phyloP scores from a whole-genome alignment of 1,140 invertebrate species.

The Maniola jurtina region DNA sequence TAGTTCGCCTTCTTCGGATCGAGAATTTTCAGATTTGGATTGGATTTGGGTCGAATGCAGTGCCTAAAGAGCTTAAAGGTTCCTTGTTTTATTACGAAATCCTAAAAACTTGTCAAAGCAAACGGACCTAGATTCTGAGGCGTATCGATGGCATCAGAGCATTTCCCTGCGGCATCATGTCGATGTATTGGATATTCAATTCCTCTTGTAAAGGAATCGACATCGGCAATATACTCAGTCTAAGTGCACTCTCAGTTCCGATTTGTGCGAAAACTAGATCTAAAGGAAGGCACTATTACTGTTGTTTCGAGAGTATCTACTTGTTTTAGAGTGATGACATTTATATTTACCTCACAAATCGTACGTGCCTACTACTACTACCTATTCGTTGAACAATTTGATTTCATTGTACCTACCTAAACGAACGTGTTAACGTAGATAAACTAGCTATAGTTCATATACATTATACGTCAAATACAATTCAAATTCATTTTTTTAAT shows the following conservation, averaged over 20 bases:
- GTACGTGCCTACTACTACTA: no score
- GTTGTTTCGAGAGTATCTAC: background rate
- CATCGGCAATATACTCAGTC: constrained; percentile 1
- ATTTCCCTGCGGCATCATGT: constrained; percentile 3
- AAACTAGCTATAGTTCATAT: no score
- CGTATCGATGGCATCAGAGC: background rate
- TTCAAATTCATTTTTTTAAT: no score
- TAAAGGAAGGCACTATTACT: background rate
- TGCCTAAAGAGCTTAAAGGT: no score
- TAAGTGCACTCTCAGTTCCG: constrained; percentile 11
- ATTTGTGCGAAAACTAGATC: constrained; percentile 15
- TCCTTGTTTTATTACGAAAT: no score
- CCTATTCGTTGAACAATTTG: no score
- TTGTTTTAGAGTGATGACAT: constrained; percentile 18
- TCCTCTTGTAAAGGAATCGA: constrained; percentile 13
- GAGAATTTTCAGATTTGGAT: no score
- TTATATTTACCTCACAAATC: constrained; percentile 5
- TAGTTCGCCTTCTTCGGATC: no score
- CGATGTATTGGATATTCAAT: constrained; percentile 10
- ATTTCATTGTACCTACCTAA: no score
- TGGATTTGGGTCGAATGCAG: no score
- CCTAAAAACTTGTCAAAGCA: background rate
- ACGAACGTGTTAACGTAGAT: no score
- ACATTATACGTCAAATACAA: no score
- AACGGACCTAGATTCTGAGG: background rate